Base-by-base conservation (phyloP, 2,113 vertebrate species). In the Peromyscus leucopus region DNA sequence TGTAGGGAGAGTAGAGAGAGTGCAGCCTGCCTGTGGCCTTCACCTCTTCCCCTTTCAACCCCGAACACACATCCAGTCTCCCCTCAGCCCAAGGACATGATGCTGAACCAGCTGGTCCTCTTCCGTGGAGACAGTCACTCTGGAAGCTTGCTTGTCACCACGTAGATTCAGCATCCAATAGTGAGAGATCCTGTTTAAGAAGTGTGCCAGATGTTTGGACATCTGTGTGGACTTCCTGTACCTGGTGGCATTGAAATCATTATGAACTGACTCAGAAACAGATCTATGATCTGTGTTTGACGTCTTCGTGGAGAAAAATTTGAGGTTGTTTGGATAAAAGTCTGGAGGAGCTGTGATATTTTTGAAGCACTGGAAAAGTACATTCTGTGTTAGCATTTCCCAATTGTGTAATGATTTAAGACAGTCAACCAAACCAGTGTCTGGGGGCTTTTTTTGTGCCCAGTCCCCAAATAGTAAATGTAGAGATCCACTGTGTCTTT, bases 11-110 rank as follows among this genome's bases (percentile, higher is more conserved):
- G 92, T 95, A 63, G 83, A 86, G 71, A 97, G 83, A 76, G 96
- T n/a, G 22, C 69, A 84, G 95, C 69, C 97, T 98, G 57, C 85
- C 84, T 65, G 2, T 94, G 95, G 97, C 97, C 98, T 96, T 98
- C 95, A 72, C 72, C 96, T 93, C 91, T 95, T 88, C 57, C 7
- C 39, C 85, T 85, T 17, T 96, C 92, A 96, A 71, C 57, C 75
- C 92, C 26, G 46, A 94, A 88, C 95, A 95, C 36, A 86, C 84
- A 82, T 17, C 51, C 17, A 7, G 0, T 76, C 80, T 80, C 33
- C 75, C 74, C 46, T 75, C 79, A 71, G 19, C 31, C 9, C 2
- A 3, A 61, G 61, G 51, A 48, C 33, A 0, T 16, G 8, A 16
- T 26, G 75, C 36, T 16, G 3, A 39, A 83, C 59, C 19, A 67